Evolutionary conservation across 2,797 vertebrate genomes (phyloP).

Genomic region (Enteromius viviparus): DNA sequence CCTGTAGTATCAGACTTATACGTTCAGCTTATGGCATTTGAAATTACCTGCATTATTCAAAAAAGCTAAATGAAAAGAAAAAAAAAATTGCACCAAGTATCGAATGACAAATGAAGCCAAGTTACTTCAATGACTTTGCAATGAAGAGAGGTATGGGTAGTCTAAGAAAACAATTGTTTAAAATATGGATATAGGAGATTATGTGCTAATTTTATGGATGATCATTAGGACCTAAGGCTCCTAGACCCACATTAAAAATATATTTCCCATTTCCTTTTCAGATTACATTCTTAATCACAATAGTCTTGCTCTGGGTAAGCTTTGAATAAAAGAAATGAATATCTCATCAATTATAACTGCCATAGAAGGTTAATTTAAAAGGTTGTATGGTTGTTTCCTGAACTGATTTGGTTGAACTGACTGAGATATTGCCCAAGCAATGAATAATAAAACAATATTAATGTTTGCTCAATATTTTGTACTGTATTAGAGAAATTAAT

Average conservation of each 20-base stretch:
- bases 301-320: constrained; percentile 2
- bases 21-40: constrained; percentile 15
- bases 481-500: background rate
- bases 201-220: constrained; percentile 6
- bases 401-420: background rate
- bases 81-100: constrained; percentile 10
- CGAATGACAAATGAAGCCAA: constrained; percentile 13
- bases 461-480: background rate
- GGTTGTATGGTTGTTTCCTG: background rate
- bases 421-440: background rate
- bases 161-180: constrained; percentile 5
- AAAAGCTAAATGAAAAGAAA: background rate
- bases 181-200: constrained; percentile 4
- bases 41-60: constrained; percentile 47
- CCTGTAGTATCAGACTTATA: constrained; percentile 27
- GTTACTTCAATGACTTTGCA: constrained; percentile 30
- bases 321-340: background rate
- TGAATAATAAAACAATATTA: background rate
- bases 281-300: background rate
- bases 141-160: background rate
- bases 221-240: background rate
- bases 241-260: background rate
- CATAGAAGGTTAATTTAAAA: background rate
- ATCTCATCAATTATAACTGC: background rate
- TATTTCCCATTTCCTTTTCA: background rate